These are phyloP conservation scores for Micronycteris hirsuta DNA, from an alignment of 2,113 vertebrate genomes.

Conservation along the genomic window DNA sequence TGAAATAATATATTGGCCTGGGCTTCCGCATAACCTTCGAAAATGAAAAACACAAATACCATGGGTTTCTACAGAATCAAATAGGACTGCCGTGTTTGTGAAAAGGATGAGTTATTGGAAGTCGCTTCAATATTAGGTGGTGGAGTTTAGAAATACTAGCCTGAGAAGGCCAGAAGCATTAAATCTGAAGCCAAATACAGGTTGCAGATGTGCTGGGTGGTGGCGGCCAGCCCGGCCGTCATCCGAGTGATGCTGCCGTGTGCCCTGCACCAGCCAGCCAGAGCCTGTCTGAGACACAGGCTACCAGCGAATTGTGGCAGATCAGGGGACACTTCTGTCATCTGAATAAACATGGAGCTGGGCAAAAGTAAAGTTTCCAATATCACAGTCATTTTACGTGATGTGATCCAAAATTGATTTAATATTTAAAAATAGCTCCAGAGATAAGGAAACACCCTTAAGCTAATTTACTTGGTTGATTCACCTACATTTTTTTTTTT, in stretches of 20 bases:
- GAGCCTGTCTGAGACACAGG: not conserved
- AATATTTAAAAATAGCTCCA: not conserved
- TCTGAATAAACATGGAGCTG: not conserved
- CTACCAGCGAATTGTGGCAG: not conserved
- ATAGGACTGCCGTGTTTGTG: conserved; percentile 64
- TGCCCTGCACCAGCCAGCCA: not conserved
- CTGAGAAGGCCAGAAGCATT: conserved; percentile 45
- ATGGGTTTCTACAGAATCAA: conserved; percentile 64
- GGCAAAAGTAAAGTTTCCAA: not conserved
- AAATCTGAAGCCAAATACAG: conserved; percentile 61
- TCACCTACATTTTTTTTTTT: not conserved
- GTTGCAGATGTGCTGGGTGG: not conserved
- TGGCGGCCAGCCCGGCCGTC: not conserved
- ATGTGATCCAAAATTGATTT: not conserved
- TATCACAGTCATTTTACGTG: not conserved
- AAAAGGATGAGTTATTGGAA: conserved; percentile 69
- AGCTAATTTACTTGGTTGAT: not conserved
- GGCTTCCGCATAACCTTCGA: conserved; percentile 67
- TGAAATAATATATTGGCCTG: conserved; percentile 59
- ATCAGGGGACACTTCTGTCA: not conserved
- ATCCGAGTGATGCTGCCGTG: no score
- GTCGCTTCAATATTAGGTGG: conserved; percentile 57
- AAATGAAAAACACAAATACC: conserved; percentile 72
- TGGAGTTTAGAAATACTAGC: conserved; percentile 62
- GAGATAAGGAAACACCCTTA: not conserved